Percentiles rank a stretch among this genome's conserved stretches.
These are phyloP conservation scores for Hirudo medicinalis DNA, from an alignment of 1,140 invertebrate genomes.

Conservation along the genomic window DNA sequence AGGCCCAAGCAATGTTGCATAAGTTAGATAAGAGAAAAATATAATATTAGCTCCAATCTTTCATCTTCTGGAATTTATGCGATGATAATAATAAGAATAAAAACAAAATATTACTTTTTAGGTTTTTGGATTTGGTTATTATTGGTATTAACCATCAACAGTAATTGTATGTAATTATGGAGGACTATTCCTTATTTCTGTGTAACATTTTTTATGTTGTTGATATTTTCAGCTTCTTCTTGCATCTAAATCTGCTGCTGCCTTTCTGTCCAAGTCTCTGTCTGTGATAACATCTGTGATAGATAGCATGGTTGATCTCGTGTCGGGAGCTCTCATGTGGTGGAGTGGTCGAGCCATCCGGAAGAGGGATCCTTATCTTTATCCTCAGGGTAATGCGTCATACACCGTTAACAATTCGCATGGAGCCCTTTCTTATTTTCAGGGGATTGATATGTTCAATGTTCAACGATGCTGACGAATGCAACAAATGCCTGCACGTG, in stretches of 20 bases:
- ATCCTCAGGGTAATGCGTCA: conserved; percentile 36
- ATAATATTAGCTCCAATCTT: too few relatives aligned
- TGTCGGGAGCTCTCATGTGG: conserved; percentile 42
- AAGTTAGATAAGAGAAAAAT: too few relatives aligned
- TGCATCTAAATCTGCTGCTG: conserved; percentile 39
- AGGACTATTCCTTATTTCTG: conserved; percentile 15
- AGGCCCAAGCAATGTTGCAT: too few relatives aligned
- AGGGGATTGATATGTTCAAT: too few relatives aligned
- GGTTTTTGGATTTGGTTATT: too few relatives aligned
- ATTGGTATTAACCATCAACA: neutral
- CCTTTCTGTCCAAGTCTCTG: conserved; percentile 41
- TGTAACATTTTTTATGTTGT: conserved; percentile 20
- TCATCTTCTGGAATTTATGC: conserved; percentile 7
- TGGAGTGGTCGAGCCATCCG: conserved; percentile 39
- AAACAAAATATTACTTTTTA: neutral
- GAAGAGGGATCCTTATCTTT: conserved; percentile 39
- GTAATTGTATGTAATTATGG: neutral
- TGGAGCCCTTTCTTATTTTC: too few relatives aligned
- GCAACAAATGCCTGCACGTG: neutral
- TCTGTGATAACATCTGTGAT: conserved; percentile 43
- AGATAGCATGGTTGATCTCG: conserved; percentile 42
- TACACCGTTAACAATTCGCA: neutral
- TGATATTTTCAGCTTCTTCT: conserved; percentile 30
- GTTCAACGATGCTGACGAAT: too few relatives aligned
- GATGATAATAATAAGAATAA: neutral